These are phyloP conservation scores for Acronicta aceris DNA, from an alignment of 2,888 invertebrate species.

Conservation along the genomic window DNA sequence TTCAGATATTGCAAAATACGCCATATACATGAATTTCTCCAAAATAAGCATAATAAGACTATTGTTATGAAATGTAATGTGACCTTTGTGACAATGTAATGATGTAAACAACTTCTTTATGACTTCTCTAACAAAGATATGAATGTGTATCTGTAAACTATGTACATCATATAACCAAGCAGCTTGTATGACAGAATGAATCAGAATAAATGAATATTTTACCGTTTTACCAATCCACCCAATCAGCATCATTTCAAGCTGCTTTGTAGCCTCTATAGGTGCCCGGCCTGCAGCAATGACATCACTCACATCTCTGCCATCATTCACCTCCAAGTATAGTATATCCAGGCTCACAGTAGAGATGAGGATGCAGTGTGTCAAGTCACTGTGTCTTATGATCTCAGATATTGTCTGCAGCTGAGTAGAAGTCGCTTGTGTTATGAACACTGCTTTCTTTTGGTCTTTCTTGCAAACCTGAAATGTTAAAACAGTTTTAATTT, in stretches of 20 bases:
- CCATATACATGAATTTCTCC: too few relatives aligned
- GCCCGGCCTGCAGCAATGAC: conserved; percentile 73
- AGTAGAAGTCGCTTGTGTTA: conserved; percentile 87
- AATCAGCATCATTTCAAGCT: conserved; percentile 72
- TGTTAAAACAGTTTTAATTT: not conserved
- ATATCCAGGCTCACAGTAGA: conserved; percentile 88
- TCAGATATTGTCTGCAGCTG: conserved; percentile 89
- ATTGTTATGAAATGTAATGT: too few relatives aligned
- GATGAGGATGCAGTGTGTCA: conserved; percentile 90
- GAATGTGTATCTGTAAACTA: too few relatives aligned
- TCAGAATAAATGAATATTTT: not conserved
- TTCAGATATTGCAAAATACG: too few relatives aligned
- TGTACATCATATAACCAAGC: too few relatives aligned
- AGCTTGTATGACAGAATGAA: too few relatives aligned
- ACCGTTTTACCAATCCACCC: conserved; percentile 90
- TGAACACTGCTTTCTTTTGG: conserved; percentile 87
- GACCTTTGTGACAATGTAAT: too few relatives aligned
- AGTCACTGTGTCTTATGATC: conserved; percentile 89
- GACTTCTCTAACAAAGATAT: too few relatives aligned
- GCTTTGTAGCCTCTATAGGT: conserved; percentile 72
- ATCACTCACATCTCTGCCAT: conserved; percentile 78
- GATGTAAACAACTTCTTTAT: not conserved
- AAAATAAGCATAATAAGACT: too few relatives aligned
- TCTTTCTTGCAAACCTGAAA: conserved; percentile 75
- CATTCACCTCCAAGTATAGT: conserved; percentile 83